phyloP scores from a whole-genome alignment of 2,113 vertebrate species.

The Thomomys bottae region DNA sequence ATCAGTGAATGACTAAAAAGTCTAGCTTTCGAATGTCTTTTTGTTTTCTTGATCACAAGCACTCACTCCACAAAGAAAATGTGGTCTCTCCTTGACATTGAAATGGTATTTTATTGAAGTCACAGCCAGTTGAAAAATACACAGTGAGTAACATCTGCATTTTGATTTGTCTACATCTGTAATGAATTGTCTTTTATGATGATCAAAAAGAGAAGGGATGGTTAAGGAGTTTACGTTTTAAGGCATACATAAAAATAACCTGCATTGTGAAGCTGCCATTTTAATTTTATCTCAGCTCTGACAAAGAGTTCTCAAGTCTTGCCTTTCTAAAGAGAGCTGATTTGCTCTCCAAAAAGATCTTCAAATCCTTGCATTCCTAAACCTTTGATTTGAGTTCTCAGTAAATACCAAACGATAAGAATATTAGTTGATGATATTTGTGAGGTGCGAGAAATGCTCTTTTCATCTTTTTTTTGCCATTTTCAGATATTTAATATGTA shows the following conservation, averaged over 20 bases:
- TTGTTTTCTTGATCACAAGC: slow-evolving; percentile 50
- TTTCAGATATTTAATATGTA: slow-evolving; percentile 30
- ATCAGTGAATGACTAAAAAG: slow-evolving; percentile 7
- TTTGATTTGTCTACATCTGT: slow-evolving; percentile 41
- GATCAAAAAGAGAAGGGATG: slow-evolving; percentile 56
- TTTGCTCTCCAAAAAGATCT: slow-evolving; percentile 41
- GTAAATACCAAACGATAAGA: slow-evolving; percentile 41
- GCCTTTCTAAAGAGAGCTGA: slow-evolving; percentile 40
- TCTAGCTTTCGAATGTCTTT: slow-evolving; percentile 19
- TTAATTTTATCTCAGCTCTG: slow-evolving; percentile 64
- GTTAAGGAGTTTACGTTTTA: slow-evolving; percentile 64
- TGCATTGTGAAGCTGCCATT: slow-evolving; percentile 46
- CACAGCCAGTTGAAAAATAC: slow-evolving; percentile 33
- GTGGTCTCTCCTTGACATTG: slow-evolving; percentile 18
- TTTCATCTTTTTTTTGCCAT: slow-evolving; percentile 49
- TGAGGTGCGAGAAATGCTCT: slow-evolving; percentile 20
- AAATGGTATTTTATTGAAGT: slow-evolving; percentile 39
- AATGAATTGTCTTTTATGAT: slow-evolving; percentile 62
- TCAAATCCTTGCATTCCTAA: slow-evolving; percentile 22
- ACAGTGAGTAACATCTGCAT: slow-evolving; percentile 63
- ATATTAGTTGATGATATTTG: slow-evolving; percentile 14
- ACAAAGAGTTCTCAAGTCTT: slow-evolving; percentile 55
- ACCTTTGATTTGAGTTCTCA: slow-evolving; percentile 40
- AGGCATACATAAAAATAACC: slow-evolving; percentile 59
- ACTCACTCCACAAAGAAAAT: slow-evolving; percentile 49